phyloP scores from a whole-genome alignment of 2,113 vertebrate species.

The Poeciliopsis occidentalis region DNA sequence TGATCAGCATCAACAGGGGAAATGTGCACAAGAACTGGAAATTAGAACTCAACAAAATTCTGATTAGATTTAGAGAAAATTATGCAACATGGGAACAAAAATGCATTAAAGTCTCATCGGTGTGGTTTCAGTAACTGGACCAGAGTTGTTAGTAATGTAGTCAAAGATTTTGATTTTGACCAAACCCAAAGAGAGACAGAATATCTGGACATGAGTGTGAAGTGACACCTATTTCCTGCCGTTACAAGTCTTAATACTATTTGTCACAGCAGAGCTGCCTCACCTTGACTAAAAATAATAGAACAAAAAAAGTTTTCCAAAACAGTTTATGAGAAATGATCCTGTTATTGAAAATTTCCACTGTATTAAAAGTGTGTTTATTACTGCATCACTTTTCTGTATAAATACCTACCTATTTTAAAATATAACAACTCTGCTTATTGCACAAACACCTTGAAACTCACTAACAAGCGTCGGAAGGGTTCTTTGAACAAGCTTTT shows the following conservation, averaged over 20 bases:
- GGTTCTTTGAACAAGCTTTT: slow-evolving; percentile 63
- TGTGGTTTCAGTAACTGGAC: background rate
- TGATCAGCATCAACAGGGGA: no score
- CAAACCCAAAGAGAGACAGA: background rate
- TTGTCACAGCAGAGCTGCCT: background rate
- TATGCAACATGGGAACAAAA: background rate
- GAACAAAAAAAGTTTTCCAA: background rate
- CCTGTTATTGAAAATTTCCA: background rate
- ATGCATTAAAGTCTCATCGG: background rate
- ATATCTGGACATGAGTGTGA: no score
- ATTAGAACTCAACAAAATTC: no score
- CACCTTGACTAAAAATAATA: background rate
- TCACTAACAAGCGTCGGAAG: slow-evolving; percentile 51
- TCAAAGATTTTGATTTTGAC: background rate
- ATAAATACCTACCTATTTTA: slow-evolving; percentile 29
- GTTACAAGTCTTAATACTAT: background rate
- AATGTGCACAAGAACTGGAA: no score
- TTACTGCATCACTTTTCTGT: background rate
- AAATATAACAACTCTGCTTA: slow-evolving; percentile 46
- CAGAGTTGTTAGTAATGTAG: background rate
- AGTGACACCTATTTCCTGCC: background rate
- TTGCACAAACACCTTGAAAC: slow-evolving; percentile 52
- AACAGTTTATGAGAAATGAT: slow-evolving; percentile 2
- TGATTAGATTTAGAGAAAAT: background rate
- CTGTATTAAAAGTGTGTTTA: background rate